Evolutionary conservation across 2,888 invertebrate genomes (phyloP), one percentile per base, ranked within the genome.

Genomic region (Tenthredo mesomela): DNA sequence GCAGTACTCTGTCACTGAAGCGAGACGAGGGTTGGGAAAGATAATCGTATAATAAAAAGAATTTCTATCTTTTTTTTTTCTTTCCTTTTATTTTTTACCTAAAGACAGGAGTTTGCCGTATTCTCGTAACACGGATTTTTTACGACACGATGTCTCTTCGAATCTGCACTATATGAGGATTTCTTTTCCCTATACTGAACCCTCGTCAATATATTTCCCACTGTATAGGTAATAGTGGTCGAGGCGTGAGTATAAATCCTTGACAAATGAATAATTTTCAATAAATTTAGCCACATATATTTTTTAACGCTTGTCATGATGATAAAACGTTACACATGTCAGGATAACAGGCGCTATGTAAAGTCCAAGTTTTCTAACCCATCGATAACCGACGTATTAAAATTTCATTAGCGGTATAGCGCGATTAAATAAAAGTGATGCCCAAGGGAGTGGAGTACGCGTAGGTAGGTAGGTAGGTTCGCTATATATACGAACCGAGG

Each of bases 371-470:
- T 61, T 47, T 29, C 43, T 5, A 12, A 87, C 88, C 86, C 89
- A 91, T 92, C 91, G 92, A 92, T 91, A 91, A 90, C 90, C 90
- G 89, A 91, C 90, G 88, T 87, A 90, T 90, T 90, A 90, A 91
- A 91, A 90, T 92, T 91, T 91, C 88, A 92, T 92, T 92, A 90
- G 89, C 89, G 29, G 61, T 70, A 47, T 70, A 87, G 89, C 90
- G 89, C 90, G 92, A 91, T 91, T 91, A 90, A 89, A 90, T 89
- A 89, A 91, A 90, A 90, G 90, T 88, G 87, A 87, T 89, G 85
- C 70, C 84, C 73, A 50, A 82, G 85, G 84, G 70, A 50, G 33
- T n/a, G 10, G 54, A 54, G 54, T n/a, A n/a, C 37, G 47, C 29
- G 25, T 61, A 25, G 25, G 61, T 61, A 61, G 61, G 61, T 47